Conservation (phyloP, 1,140 invertebrate genomes). For the Monomorium pharaonis region DNA sequence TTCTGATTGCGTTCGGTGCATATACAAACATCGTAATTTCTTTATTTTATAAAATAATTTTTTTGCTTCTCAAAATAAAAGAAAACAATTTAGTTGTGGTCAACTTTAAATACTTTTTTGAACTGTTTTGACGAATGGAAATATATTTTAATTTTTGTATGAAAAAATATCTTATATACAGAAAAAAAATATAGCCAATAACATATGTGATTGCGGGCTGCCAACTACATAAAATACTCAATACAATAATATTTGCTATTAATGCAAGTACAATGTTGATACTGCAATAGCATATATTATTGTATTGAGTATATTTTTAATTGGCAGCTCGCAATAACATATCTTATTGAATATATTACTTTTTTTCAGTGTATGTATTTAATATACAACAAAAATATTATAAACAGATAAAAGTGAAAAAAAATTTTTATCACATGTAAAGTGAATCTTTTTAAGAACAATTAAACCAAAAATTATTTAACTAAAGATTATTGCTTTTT, state of each 20-base stretch:
- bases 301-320: too few relatives aligned
- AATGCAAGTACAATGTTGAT: too few relatives aligned
- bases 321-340: too few relatives aligned
- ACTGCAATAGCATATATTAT: too few relatives aligned
- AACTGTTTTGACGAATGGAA: background rate
- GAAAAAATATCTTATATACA: background rate
- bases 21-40: background rate
- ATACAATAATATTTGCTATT: too few relatives aligned
- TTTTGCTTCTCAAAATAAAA: background rate
- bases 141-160: background rate
- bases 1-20: background rate
- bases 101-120: background rate
- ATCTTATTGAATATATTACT: too few relatives aligned
- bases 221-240: too few relatives aligned
- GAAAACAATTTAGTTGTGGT: background rate
- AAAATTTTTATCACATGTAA: background rate
- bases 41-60: background rate
- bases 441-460: background rate
- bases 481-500: background rate
- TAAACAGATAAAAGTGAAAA: background rate
- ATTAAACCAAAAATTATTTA: background rate
- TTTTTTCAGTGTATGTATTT: background rate
- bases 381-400: background rate
- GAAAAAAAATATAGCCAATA: too few relatives aligned
- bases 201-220: too few relatives aligned